Base-by-base conservation (phyloP, 2,888 invertebrate genomes). In the Ptilodon capucinus region DNA sequence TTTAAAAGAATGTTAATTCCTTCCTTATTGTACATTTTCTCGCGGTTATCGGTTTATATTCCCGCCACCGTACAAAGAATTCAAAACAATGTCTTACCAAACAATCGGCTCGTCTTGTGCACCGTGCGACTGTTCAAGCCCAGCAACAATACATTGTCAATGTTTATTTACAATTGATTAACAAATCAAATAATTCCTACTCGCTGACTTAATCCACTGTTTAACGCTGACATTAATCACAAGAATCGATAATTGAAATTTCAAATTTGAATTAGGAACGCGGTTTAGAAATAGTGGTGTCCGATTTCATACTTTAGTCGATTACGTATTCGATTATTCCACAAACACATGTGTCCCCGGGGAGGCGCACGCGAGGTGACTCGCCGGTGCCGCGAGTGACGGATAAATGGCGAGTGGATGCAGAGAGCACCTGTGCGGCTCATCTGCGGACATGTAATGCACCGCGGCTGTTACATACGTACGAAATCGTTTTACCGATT, bases 401-500 rank as follows among this genome's bases (percentile, higher is more conserved):
- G 79, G 73, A 71, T 84, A 87, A 88, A 86, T 89, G 89, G 81
- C 86, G 73, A 72, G 57, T 69, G 66, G 67, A 67, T 61, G 72
- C 66, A 63, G 60, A 64, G 73, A 75, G 67, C 82, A 82, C 86
- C 81, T 81, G 85, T 75, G 74, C 71, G 62, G 51, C 67, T 65
- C 71, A 63, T 68, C 74, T 63, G 60, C 54, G 63, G 68, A 63
- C 64, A 65, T 71, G 69, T 76, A 76, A 74, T 73, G 80, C 80
- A 80, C 79, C 76, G 44, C 42, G 60, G 63, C 54, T 60, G 60
- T 48, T 55, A 56, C 52, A 60, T 54, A 51, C 51, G 18, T 47
- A 6, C 44, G 47, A 36, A 53, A 66, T 51, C 57, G 48, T 59
- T 55, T 54, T 50, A 62, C 59, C 54, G 59, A 54, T 55, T 51